Evolutionary conservation across 2,888 invertebrate species (phyloP).

Genomic region (Brachypterus glaber): DNA sequence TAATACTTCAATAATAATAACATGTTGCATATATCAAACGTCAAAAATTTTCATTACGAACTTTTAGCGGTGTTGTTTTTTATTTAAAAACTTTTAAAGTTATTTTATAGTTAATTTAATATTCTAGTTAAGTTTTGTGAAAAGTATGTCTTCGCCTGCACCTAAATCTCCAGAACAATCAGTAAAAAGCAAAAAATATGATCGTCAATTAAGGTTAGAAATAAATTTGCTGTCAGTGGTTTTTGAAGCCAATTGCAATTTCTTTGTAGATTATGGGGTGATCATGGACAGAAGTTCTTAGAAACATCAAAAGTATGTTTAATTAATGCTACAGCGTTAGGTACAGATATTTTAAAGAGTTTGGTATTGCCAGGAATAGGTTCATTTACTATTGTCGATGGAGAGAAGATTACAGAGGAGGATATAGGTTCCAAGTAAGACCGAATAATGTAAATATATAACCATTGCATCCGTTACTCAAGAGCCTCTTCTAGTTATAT

Average conservation of each 20-base stretch:
- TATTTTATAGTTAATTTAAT: too few species aligned
- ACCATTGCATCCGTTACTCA: conserved; percentile 1
- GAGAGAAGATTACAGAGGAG: conserved; percentile 74
- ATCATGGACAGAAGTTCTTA: conserved; percentile 86
- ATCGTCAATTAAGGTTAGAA: conserved; percentile 52
- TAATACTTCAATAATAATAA: too few species aligned
- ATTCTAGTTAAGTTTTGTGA: too few species aligned
- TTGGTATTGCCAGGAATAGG: conserved; percentile 91
- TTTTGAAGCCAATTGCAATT: too few species aligned
- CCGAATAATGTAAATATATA: conserved; percentile 1
- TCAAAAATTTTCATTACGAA: too few species aligned
- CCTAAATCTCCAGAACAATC: conserved; percentile 57
- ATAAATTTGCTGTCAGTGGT: too few species aligned
- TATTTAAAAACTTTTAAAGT: too few species aligned
- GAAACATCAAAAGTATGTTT: conserved; percentile 87
- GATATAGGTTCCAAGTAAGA: conserved; percentile 87
- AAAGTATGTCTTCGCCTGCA: conserved; percentile 51
- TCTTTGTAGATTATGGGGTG: conserved; percentile 82
- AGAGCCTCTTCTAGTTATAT: conserved; percentile 5
- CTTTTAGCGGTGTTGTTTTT: too few species aligned
- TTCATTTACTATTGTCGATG: conserved; percentile 87
- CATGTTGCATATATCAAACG: too few species aligned
- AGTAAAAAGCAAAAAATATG: conserved; percentile 64
- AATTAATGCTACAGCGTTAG: conserved; percentile 86
- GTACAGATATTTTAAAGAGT: conserved; percentile 92